phyloP scores from a whole-genome alignment of 2,113 vertebrate species.

The Chionodraco myersi region DNA sequence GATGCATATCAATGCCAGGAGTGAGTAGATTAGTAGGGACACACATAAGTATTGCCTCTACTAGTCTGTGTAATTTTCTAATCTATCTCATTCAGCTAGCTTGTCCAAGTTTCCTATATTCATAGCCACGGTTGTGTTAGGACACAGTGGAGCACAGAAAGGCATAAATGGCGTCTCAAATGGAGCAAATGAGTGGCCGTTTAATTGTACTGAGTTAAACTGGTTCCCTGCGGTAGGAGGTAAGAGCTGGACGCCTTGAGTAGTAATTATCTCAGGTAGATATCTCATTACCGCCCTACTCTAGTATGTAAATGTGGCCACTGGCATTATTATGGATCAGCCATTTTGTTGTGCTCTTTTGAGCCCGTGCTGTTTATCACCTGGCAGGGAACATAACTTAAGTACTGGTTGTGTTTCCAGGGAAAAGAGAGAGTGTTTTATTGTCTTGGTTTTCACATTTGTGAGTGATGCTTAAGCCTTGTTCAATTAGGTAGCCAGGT shows the following conservation, averaged over 20 bases:
- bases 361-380: conserved; percentile 43
- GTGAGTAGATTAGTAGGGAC: neutral
- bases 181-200: conserved; percentile 65
- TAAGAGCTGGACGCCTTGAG: conserved; percentile 69
- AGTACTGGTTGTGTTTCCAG: conserved; percentile 25
- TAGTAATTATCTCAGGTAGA: conserved; percentile 81
- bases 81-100: neutral
- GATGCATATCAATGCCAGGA: neutral
- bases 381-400: conserved; percentile 26
- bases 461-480: conserved; percentile 5
- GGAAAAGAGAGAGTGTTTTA: conserved; percentile 32
- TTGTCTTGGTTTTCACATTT: conserved; percentile 13
- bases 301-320: conserved; percentile 62
- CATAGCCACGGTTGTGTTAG: conserved; percentile 30
- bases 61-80: neutral
- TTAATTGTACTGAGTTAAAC: conserved; percentile 76
- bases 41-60: neutral
- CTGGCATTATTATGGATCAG: conserved; percentile 35
- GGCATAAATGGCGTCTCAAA: conserved; percentile 63
- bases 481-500: conserved; percentile 19
- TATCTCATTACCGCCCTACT: conserved; percentile 76
- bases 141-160: conserved; percentile 55
- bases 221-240: conserved; percentile 63
- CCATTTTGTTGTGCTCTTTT: conserved; percentile 43
- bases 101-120: neutral